phyloP scores from a whole-genome alignment of 2,797 vertebrate genomes.

The Takifugu rubripes region DNA sequence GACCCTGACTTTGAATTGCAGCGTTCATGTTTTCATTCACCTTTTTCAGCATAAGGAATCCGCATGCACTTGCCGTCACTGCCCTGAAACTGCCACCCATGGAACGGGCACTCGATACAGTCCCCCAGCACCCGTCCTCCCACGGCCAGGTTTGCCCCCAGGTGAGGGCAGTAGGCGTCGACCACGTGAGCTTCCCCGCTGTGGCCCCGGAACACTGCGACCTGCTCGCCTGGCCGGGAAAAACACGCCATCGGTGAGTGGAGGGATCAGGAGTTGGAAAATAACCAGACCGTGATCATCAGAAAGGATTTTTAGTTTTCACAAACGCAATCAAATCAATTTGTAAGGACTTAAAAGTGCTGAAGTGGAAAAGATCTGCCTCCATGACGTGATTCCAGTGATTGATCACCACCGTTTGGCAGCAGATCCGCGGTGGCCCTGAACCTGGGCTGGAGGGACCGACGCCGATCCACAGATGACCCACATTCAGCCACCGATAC shows the following conservation, averaged over 20 bases:
- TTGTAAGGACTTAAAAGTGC: too few species aligned
- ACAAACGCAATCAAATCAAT: too few species aligned
- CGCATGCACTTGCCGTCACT: conserved; percentile 75
- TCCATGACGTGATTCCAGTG: too few species aligned
- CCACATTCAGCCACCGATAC: too few species aligned
- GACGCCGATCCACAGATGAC: too few species aligned
- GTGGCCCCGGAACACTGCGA: conserved; percentile 70
- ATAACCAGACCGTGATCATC: neutral
- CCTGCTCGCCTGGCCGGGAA: conserved; percentile 67
- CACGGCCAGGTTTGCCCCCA: conserved; percentile 79
- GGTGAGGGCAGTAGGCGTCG: conserved; percentile 82
- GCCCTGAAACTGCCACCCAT: conserved; percentile 82
- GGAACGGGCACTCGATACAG: conserved; percentile 84
- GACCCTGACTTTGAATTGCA: too few species aligned
- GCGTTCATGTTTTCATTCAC: conserved; percentile 34
- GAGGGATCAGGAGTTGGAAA: neutral
- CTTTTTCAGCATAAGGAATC: conserved; percentile 79
- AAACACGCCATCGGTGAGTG: neutral
- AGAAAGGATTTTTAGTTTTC: too few species aligned
- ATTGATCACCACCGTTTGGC: too few species aligned
- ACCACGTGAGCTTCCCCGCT: conserved; percentile 73
- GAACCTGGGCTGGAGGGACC: too few species aligned
- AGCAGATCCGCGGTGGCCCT: too few species aligned
- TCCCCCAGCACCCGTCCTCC: conserved; percentile 77
- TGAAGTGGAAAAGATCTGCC: too few species aligned